phyloP scores from a whole-genome alignment of 2,113 vertebrate genomes.

The Eurypyga helias region DNA sequence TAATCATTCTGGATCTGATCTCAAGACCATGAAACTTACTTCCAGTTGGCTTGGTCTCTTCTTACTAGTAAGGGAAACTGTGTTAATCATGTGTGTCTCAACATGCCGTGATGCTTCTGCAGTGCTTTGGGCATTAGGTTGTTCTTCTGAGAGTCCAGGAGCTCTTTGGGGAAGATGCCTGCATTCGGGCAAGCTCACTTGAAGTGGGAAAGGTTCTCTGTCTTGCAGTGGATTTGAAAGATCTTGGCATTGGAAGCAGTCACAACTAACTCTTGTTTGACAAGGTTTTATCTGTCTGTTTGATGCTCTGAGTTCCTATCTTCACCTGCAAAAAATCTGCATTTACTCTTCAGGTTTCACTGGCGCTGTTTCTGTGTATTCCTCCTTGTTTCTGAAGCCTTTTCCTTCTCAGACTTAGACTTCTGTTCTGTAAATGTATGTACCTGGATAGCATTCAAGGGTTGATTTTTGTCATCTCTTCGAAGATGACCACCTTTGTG shows the following conservation, averaged over 20 bases:
- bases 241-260: background rate
- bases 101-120: background rate
- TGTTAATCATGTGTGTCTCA: accelerated
- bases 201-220: background rate
- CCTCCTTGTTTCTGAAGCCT: background rate
- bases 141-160: background rate
- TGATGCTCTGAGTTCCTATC: background rate
- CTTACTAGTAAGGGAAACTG: background rate
- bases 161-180: background rate
- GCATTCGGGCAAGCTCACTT: background rate
- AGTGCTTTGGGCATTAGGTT: background rate
- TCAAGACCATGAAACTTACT: background rate
- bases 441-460: background rate
- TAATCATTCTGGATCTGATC: background rate
- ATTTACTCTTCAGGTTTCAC: background rate
- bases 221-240: background rate
- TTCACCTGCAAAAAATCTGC: background rate
- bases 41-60: background rate
- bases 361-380: background rate
- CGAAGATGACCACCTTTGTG: background rate
- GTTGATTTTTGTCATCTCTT: background rate
- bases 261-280: background rate
- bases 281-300: background rate
- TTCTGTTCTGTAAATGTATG: background rate
- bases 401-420: background rate